Percentiles rank a stretch among this genome's conserved stretches.
Evolutionary conservation across 2,888 invertebrate species (phyloP).

Genomic region (Leucania comma): DNA sequence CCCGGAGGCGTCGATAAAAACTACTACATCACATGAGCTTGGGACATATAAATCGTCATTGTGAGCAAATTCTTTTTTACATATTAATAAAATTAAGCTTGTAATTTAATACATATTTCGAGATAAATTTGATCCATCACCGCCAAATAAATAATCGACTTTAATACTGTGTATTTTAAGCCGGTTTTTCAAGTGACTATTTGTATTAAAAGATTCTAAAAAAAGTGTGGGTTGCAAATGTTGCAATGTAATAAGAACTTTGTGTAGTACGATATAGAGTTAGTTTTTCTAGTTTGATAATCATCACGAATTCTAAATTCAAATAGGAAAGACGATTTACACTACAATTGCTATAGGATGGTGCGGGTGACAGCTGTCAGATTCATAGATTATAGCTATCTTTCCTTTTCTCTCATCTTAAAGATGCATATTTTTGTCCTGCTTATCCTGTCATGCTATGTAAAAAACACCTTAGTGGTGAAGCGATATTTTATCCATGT

Average conservation of each 20-base stretch:
- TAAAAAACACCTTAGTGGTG: not conserved
- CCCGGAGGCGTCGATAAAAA: no score
- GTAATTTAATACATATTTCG: not conserved
- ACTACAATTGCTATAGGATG: no score
- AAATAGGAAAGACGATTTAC: not conserved
- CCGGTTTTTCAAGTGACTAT: not conserved
- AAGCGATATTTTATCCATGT: not conserved
- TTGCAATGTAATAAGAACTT: not conserved
- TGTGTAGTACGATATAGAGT: not conserved
- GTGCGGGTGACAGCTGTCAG: no score
- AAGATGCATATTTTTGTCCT: no score
- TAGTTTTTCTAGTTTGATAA: not conserved
- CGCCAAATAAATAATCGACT: not conserved
- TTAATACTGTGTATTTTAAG: not conserved
- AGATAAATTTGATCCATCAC: not conserved
- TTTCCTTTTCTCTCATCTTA: no score
- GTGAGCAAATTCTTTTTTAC: slow-evolving; percentile 13
- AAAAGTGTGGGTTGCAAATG: not conserved
- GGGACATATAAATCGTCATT: not conserved
- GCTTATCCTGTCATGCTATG: no score
- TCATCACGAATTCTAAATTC: not conserved
- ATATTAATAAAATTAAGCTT: not conserved
- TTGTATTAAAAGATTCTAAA: not conserved
- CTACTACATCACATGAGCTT: slow-evolving; percentile 5
- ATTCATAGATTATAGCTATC: no score